phyloP scores from a whole-genome alignment of 30 jellyfish, hydroid and myxozoan genomes.

The Thelohanellus kitauei region DNA sequence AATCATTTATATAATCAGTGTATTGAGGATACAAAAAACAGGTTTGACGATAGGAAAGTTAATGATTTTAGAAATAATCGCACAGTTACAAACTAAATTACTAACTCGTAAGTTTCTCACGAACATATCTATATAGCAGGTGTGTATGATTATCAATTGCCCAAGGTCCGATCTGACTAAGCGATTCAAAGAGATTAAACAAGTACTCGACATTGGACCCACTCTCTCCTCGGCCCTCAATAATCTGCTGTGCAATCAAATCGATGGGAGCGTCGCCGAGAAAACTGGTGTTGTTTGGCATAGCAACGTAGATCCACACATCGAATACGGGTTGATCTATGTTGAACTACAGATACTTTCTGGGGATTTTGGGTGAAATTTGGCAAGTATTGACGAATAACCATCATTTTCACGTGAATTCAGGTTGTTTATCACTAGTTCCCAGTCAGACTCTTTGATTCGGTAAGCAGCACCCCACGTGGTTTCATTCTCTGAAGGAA shows the following conservation, averaged over 20 bases:
- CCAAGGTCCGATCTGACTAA: constrained; percentile 12
- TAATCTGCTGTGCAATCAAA: constrained; percentile 33
- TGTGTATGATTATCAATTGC: constrained; percentile 15
- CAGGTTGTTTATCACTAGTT: constrained; percentile 35
- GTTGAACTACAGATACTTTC: not conserved
- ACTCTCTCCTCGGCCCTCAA: constrained; percentile 39
- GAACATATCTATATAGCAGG: no score
- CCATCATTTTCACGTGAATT: constrained; percentile 76
- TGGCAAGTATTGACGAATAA: constrained; percentile 20
- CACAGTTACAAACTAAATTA: no score
- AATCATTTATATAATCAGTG: no score
- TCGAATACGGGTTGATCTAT: no score
- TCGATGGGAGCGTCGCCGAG: constrained; percentile 43
- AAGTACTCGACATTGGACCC: constrained; percentile 55
- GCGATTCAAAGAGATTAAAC: constrained; percentile 15
- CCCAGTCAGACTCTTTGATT: constrained; percentile 13
- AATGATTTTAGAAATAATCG: no score
- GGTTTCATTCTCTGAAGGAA: constrained; percentile 11
- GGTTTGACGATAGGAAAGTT: no score
- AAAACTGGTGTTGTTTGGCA: constrained; percentile 16
- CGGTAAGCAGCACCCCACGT: constrained; percentile 73
- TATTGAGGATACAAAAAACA: no score
- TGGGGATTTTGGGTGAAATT: constrained; percentile 15
- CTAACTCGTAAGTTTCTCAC: no score
- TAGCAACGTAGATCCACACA: constrained; percentile 38